Evolutionary conservation across 2,113 vertebrate species (phyloP), one percentile per base, ranked within the genome.

Genomic region (Tetraodon nigroviridis): DNA sequence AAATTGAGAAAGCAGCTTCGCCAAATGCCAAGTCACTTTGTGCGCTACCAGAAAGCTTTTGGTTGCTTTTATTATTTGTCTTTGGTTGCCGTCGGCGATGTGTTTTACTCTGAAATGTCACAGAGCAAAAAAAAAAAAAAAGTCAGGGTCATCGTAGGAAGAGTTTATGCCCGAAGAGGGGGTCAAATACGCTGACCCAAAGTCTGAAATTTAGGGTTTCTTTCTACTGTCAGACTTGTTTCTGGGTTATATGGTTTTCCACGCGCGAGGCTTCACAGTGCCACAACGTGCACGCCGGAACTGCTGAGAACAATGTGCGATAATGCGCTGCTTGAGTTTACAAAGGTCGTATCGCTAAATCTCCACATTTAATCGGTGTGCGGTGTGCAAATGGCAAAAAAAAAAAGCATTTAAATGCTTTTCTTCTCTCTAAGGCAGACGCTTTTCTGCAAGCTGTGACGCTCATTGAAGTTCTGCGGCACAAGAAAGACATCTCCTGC

Each of bases 401-500:
- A 41, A 42, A 13, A 42, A 42, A 42, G 1, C 14, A 15, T 44
- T 44, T 44, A 17, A 44, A 44, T 37, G 32, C 42, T 44, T 42
- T 42, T 42, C 40, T 42, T 14, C 40, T 42, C 40, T 15, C 40
- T 7, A 7, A 42, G 1, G 24, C 24, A 27, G 24, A 10, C 6
- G 2, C 2, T 37, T 37, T 8, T 37, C 32, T 37, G 32, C 4
- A 3, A 37, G 32, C 32, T 11, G 32, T 37, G 32, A 8, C 1
- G 32, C 6, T 37, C 32, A 37, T 37, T 37, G 32, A 37, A 37
- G 32, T 37, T 37, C 32, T 29, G 68, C 58, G 50, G 19, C 52
- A 61, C 32, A 51, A 58, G 16, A 58, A 45, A 55, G 20, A 40
- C 42, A 58, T 66, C 19, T 55, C 54, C 65, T 72, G 61, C 37